phyloP scores from a whole-genome alignment of 1,140 invertebrate species.

The Thaumatotibia leucotreta region DNA sequence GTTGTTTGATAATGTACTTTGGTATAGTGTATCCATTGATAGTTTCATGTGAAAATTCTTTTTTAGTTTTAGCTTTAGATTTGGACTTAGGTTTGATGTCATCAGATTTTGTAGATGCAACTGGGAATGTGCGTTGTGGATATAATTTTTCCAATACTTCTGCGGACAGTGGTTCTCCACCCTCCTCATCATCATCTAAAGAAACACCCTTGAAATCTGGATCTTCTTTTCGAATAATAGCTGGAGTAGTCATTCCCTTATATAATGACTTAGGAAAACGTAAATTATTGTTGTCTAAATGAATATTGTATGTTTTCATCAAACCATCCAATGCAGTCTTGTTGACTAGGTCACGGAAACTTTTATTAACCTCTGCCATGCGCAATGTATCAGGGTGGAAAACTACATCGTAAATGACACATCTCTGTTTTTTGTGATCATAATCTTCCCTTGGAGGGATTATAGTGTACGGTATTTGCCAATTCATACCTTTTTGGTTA shows the following conservation, averaged over 20 bases:
- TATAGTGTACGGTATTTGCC: slow-evolving; percentile 91
- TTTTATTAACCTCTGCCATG: slow-evolving; percentile 83
- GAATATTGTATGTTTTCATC: slow-evolving; percentile 86
- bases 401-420: slow-evolving; percentile 92
- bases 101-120: slow-evolving; percentile 25
- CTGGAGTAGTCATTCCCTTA: slow-evolving; percentile 85
- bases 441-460: slow-evolving; percentile 88
- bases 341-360: slow-evolving; percentile 87
- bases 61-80: slow-evolving; percentile 26
- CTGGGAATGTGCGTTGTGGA: slow-evolving; percentile 57
- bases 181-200: slow-evolving; percentile 34
- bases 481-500: slow-evolving; percentile 84
- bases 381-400: slow-evolving; percentile 92
- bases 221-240: slow-evolving; percentile 85
- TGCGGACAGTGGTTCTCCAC: slow-evolving; percentile 32
- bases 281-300: slow-evolving; percentile 88
- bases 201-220: slow-evolving; percentile 54
- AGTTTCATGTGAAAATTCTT: slow-evolving; percentile 44
- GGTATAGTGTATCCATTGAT: slow-evolving; percentile 81
- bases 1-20: slow-evolving; percentile 89
- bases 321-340: slow-evolving; percentile 91
- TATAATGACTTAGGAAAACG: slow-evolving; percentile 89
- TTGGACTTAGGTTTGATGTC: slow-evolving; percentile 24
- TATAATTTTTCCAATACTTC: slow-evolving; percentile 71
- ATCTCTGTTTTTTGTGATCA: slow-evolving; percentile 84